Conservation (phyloP, 2,113 vertebrate genomes). For the Rhineura floridana region DNA sequence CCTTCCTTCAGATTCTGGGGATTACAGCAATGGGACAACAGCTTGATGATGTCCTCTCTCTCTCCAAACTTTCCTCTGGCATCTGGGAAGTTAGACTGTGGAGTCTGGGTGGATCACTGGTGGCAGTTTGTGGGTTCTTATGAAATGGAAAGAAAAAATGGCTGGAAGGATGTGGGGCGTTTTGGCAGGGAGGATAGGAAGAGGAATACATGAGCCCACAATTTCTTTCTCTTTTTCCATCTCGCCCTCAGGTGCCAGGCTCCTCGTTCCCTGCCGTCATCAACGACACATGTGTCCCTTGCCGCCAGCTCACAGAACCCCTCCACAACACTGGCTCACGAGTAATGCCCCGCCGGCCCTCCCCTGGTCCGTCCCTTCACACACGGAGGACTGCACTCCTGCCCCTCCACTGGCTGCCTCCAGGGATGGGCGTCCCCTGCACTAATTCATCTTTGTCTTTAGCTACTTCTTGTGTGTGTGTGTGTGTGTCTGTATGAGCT, state of each 20-base stretch:
- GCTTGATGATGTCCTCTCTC: neutral
- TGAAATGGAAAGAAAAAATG: neutral
- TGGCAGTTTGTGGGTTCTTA: neutral
- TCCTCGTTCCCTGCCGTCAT: conserved; percentile 81
- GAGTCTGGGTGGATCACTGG: too few species aligned
- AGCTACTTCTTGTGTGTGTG: conserved; percentile 55
- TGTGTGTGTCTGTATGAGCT: conserved; percentile 55
- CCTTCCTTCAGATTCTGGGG: neutral
- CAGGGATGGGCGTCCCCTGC: neutral
- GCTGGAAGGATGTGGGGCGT: too few species aligned
- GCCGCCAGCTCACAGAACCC: conserved; percentile 72
- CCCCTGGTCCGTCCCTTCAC: neutral
- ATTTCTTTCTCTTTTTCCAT: neutral
- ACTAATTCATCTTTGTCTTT: conserved; percentile 57
- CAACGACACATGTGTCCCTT: conserved; percentile 83
- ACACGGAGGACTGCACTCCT: conserved; percentile 19
- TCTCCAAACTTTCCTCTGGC: neutral
- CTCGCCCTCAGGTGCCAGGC: conserved; percentile 84
- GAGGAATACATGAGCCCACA: neutral
- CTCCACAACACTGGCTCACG: conserved; percentile 62
- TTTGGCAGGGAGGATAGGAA: neutral
- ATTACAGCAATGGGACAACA: neutral
- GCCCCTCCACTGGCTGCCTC: neutral
- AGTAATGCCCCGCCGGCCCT: conserved; percentile 57
- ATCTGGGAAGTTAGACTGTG: neutral